Percentiles rank a stretch among this genome's conserved stretches.
Conservation (phyloP, 2,113 vertebrate species). For the Polyodon spathula region DNA sequence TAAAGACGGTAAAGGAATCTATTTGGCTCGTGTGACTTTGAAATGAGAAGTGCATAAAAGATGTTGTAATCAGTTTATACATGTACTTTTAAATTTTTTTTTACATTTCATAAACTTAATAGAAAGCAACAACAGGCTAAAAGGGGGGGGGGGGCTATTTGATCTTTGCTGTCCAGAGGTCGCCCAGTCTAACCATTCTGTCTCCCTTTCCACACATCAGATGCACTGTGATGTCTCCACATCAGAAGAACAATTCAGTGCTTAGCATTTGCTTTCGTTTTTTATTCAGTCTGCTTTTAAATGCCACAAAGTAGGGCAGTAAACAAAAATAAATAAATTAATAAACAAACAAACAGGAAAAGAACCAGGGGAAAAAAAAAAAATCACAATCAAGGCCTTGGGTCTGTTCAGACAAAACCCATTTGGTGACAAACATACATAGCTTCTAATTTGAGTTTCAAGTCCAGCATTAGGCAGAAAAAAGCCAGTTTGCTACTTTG, state of each 20-base stretch:
- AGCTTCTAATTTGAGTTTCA: slow-evolving; percentile 89
- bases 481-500: slow-evolving; percentile 88
- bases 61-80: slow-evolving; percentile 33
- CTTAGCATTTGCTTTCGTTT: slow-evolving; percentile 71
- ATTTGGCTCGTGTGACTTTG: slow-evolving; percentile 45
- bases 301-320: slow-evolving; percentile 77
- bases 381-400: slow-evolving; percentile 60
- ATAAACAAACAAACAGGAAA: slow-evolving; percentile 67
- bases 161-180: slow-evolving; percentile 51
- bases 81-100: slow-evolving; percentile 39
- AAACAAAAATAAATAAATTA: slow-evolving; percentile 60
- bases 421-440: slow-evolving; percentile 69
- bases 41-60: slow-evolving; percentile 42
- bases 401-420: slow-evolving; percentile 81
- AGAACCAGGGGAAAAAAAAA: slow-evolving; percentile 35
- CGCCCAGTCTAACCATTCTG: slow-evolving; percentile 45
- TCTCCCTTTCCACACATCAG: slow-evolving; percentile 48
- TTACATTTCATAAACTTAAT: slow-evolving; percentile 33
- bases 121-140: slow-evolving; percentile 40
- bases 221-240: slow-evolving; percentile 53
- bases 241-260: slow-evolving; percentile 47
- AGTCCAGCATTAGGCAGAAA: slow-evolving; percentile 76
- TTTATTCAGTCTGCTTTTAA: slow-evolving; percentile 70
- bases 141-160: slow-evolving; percentile 52
- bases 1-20: slow-evolving; percentile 61